Conservation (phyloP, 2,888 invertebrate species). For the Polylopha cassiicola region DNA sequence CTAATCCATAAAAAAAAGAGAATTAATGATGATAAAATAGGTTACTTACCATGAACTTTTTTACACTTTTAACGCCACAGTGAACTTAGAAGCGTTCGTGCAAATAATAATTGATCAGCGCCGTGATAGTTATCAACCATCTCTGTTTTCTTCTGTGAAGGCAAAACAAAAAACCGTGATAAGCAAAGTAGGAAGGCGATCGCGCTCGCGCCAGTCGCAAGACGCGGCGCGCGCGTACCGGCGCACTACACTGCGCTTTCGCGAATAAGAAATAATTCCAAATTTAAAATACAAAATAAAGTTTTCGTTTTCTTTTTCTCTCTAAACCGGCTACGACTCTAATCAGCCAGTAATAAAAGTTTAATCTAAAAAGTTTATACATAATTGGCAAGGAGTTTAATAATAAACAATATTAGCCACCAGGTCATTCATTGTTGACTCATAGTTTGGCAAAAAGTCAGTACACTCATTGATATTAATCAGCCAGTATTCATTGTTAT, state of each 20-base stretch:
- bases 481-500: constrained; percentile 17
- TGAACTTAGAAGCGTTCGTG: constrained; percentile 26
- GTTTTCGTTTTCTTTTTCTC: too few relatives aligned
- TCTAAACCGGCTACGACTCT: too few relatives aligned
- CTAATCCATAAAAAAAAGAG: too few relatives aligned
- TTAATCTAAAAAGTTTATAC: too few relatives aligned
- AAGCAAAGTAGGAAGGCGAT: constrained; percentile 37
- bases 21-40: too few relatives aligned
- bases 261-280: constrained; percentile 20
- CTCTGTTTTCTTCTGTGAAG: constrained; percentile 27
- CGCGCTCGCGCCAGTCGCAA: constrained; percentile 37
- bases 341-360: not conserved
- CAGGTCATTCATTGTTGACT: constrained; percentile 29
- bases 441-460: constrained; percentile 46
- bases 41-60: not conserved
- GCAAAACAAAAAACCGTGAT: constrained; percentile 31
- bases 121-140: constrained; percentile 18
- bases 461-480: constrained; percentile 38
- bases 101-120: constrained; percentile 20
- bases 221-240: constrained; percentile 44
- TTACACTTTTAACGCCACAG: constrained; percentile 3
- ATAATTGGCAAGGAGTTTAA: too few relatives aligned
- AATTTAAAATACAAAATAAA: constrained; percentile 26
- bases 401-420: too few relatives aligned
- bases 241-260: constrained; percentile 43